These are phyloP conservation scores for Bradysia coprophila DNA, from an alignment of 1,140 invertebrate species.

Conservation along the genomic window DNA sequence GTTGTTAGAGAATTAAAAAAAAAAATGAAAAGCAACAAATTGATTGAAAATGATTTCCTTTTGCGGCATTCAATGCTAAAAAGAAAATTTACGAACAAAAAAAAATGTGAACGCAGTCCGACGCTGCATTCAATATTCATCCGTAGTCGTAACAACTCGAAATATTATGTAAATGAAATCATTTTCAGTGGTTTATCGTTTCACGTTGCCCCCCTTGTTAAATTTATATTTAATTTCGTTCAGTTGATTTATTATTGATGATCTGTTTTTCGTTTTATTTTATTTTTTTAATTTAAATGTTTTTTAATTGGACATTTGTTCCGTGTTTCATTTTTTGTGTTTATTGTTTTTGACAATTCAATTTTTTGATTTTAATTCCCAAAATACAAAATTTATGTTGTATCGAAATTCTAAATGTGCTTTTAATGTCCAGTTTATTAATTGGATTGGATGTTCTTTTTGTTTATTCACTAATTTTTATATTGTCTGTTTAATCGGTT, in stretches of 20 bases:
- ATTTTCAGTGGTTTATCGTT: neutral
- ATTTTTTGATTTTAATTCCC: neutral
- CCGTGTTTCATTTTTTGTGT: constrained; percentile 2
- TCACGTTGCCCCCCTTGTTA: constrained; percentile 2
- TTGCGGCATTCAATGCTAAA: neutral
- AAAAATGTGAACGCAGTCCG: too few species aligned
- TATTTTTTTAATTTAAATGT: too few species aligned
- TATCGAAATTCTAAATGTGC: neutral
- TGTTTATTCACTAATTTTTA: neutral
- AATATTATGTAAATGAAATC: neutral
- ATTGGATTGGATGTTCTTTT: neutral
- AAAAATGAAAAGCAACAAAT: neutral
- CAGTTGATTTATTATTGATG: too few species aligned
- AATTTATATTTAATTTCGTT: too few species aligned
- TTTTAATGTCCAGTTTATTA: neutral
- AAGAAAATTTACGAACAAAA: neutral
- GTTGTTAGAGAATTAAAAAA: constrained; percentile 1
- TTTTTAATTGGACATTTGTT: too few species aligned
- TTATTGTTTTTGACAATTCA: neutral
- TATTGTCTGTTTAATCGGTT: neutral
- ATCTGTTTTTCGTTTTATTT: too few species aligned
- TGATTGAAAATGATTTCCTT: neutral
- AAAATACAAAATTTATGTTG: neutral
- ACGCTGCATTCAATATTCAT: neutral
- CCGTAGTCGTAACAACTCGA: neutral